Evolutionary conservation across 2,888 invertebrate genomes (phyloP).

Genomic region (Apantesis nais): DNA sequence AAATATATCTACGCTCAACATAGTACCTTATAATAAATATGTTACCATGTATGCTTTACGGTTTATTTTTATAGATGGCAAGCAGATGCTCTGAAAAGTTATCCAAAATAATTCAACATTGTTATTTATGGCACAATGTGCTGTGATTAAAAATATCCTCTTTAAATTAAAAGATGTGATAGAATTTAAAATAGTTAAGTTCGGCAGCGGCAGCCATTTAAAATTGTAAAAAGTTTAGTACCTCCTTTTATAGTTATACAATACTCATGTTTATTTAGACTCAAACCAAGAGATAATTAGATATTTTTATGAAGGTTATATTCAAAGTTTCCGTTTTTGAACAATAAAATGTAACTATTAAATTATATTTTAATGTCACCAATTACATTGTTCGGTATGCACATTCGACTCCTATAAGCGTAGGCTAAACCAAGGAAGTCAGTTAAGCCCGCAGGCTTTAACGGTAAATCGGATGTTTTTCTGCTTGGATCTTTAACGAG

Average conservation of each 20-base stretch:
- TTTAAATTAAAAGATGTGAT: background rate
- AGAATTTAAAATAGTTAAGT: background rate
- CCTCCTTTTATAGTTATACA: background rate
- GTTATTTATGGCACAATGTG: background rate
- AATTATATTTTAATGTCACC: background rate
- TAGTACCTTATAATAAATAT: background rate
- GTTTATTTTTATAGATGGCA: background rate
- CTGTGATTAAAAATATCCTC: background rate
- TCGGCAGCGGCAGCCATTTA: background rate
- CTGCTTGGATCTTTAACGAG: background rate
- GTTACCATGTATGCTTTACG: background rate
- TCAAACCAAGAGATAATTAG: background rate
- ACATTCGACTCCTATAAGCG: background rate
- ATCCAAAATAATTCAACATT: background rate
- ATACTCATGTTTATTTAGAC: background rate
- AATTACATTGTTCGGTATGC: background rate
- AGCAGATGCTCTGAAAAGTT: background rate
- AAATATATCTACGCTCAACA: background rate
- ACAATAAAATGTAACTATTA: slow-evolving; percentile 1
- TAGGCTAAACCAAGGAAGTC: background rate
- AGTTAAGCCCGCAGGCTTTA: background rate
- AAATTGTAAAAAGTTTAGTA: background rate
- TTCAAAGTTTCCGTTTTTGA: background rate
- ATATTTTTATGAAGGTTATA: background rate
- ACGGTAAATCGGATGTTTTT: background rate